These are phyloP conservation scores for Drosophila neonasuta DNA, from an alignment of 2,888 invertebrate genomes.

Conservation along the genomic window DNA sequence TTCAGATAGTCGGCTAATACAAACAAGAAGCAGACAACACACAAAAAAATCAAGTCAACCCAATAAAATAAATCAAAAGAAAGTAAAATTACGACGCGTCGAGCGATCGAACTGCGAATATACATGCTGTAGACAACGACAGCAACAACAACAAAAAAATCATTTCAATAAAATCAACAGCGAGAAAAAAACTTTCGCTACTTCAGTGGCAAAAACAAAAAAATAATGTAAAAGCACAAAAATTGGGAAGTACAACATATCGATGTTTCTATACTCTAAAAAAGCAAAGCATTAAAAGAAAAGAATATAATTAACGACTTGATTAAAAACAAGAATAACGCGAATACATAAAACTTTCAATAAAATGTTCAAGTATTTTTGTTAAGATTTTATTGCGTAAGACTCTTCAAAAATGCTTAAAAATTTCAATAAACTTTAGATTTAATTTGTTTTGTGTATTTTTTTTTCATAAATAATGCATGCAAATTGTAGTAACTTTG, in stretches of 20 bases:
- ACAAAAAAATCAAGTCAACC: slow-evolving; percentile 25
- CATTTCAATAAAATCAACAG: slow-evolving; percentile 68
- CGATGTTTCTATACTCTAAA: slow-evolving; percentile 18
- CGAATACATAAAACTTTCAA: too few relatives aligned
- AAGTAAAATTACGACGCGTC: slow-evolving; percentile 70
- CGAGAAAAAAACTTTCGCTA: slow-evolving; percentile 74
- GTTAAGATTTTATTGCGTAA: too few relatives aligned
- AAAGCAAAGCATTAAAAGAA: neutral
- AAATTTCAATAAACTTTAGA: too few relatives aligned
- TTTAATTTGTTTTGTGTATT: too few relatives aligned
- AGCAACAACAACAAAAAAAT: slow-evolving; percentile 31
- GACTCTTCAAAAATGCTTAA: too few relatives aligned
- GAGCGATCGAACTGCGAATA: slow-evolving; percentile 46
- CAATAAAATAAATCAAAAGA: slow-evolving; percentile 71
- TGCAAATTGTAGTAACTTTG: too few relatives aligned
- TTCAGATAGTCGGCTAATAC: slow-evolving; percentile 11
- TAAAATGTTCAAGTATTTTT: too few relatives aligned
- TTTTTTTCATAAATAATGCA: too few relatives aligned
- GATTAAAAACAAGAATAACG: too few relatives aligned
- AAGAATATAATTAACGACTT: neutral
- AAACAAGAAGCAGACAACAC: slow-evolving; percentile 18
- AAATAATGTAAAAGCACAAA: slow-evolving; percentile 21
- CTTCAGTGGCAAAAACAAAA: slow-evolving; percentile 65
- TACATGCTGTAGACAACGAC: neutral
- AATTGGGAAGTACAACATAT: neutral